Conservation (phyloP, 2,888 invertebrate species). For the Leucozona laternaria region DNA sequence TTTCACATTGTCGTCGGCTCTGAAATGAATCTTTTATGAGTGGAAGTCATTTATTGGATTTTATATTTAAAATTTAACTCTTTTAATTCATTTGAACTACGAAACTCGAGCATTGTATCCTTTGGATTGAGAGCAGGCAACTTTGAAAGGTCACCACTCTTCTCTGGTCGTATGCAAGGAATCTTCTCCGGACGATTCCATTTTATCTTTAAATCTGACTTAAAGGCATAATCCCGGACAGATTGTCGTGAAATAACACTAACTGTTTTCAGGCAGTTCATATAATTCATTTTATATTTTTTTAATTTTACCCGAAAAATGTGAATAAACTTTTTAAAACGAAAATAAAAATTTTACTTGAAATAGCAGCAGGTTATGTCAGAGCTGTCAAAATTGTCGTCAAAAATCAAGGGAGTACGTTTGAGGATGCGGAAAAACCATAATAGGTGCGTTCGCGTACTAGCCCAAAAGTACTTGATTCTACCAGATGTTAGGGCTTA, state of each 20-base stretch:
- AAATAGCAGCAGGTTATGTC: conserved; percentile 60
- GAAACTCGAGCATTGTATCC: conserved; percentile 85
- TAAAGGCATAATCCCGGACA: conserved; percentile 85
- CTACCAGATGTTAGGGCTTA: too few species aligned
- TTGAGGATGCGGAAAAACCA: background rate
- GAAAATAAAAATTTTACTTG: conserved; percentile 20
- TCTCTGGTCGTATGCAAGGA: conserved; percentile 87
- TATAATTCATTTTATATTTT: conserved; percentile 71
- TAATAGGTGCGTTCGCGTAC: too few species aligned
- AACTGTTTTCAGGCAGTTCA: conserved; percentile 76
- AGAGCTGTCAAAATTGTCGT: background rate
- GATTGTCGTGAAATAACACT: conserved; percentile 77
- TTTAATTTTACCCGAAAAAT: background rate
- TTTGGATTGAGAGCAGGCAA: conserved; percentile 85
- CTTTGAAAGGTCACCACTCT: conserved; percentile 89
- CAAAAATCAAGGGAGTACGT: conserved; percentile 18
- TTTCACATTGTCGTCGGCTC: conserved; percentile 89
- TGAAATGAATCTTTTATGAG: conserved; percentile 78
- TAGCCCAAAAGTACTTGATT: too few species aligned
- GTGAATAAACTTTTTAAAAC: background rate
- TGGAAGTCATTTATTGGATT: conserved; percentile 81
- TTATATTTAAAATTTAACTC: conserved; percentile 84
- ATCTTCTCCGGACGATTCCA: conserved; percentile 91
- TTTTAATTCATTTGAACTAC: conserved; percentile 88
- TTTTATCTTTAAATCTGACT: conserved; percentile 90